phyloP scores from a whole-genome alignment of 1,140 invertebrate species.

The Cotesia typhae region DNA sequence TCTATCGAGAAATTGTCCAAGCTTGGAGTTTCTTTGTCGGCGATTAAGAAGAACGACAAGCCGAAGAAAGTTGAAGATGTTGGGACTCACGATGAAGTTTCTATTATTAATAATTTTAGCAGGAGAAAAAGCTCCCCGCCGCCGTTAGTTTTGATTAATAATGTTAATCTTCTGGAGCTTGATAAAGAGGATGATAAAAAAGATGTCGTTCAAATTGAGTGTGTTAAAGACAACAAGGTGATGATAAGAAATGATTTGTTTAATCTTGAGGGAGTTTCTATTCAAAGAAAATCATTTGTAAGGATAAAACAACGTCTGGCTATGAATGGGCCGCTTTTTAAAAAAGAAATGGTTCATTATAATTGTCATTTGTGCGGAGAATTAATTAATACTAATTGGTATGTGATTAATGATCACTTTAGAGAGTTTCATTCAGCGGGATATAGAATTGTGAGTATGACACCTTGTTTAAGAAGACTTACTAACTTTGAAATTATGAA shows the following conservation, averaged over 20 bases:
- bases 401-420: constrained; percentile 50
- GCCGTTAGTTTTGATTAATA: too few relatives aligned
- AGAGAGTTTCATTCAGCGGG: constrained; percentile 48
- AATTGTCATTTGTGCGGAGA: constrained; percentile 59
- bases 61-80: too few relatives aligned
- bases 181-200: too few relatives aligned
- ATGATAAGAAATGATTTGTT: background rate
- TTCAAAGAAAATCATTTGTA: background rate
- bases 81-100: too few relatives aligned
- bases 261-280: background rate
- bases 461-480: constrained; percentile 43
- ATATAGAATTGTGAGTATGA: constrained; percentile 47
- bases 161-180: too few relatives aligned
- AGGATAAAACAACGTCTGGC: constrained; percentile 27
- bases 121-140: background rate
- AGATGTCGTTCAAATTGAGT: too few relatives aligned
- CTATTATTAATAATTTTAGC: too few relatives aligned
- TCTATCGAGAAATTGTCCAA: too few relatives aligned
- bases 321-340: constrained; percentile 45
- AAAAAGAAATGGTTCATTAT: constrained; percentile 43
- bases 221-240: background rate
- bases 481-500: constrained; percentile 46
- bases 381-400: constrained; percentile 53
- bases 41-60: too few relatives aligned
- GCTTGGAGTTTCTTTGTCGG: too few relatives aligned